Percentiles rank a stretch among this genome's conserved stretches.
Conservation (phyloP, 2,888 invertebrate species). For the Cyaniris semiargus region DNA sequence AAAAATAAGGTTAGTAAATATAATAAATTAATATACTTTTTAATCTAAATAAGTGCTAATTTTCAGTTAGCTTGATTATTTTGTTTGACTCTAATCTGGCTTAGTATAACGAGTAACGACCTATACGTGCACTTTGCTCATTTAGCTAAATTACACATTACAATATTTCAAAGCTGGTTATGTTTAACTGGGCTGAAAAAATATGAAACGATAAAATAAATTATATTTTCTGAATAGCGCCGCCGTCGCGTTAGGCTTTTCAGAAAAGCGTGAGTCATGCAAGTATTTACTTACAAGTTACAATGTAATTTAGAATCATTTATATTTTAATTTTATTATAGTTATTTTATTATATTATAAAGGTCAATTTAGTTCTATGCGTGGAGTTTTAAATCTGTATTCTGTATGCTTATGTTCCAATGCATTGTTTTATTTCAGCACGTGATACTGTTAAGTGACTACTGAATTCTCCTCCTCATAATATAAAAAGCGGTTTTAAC, state of each 20-base stretch:
- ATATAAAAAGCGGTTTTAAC: no score
- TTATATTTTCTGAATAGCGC: neutral
- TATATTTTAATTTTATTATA: neutral
- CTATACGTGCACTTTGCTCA: neutral
- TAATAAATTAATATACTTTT: neutral
- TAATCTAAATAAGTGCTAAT: neutral
- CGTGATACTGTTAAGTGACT: no score
- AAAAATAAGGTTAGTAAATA: neutral
- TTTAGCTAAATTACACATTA: slow-evolving; percentile 6
- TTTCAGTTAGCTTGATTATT: neutral
- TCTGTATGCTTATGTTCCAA: neutral
- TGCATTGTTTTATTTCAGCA: no score
- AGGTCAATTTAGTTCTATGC: neutral
- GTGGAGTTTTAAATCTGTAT: neutral
- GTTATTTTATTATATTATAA: neutral
- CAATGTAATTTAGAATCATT: neutral
- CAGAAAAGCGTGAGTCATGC: slow-evolving; percentile 1
- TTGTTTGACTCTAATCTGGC: neutral
- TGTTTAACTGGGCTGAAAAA: neutral
- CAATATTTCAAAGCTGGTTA: neutral
- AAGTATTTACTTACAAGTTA: neutral
- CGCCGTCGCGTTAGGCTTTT: neutral
- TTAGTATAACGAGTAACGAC: neutral
- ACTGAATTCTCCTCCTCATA: no score
- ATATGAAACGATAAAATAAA: slow-evolving; percentile 1